These are phyloP conservation scores for Pedetes capensis DNA, from an alignment of 2,113 vertebrate species.

Conservation along the genomic window DNA sequence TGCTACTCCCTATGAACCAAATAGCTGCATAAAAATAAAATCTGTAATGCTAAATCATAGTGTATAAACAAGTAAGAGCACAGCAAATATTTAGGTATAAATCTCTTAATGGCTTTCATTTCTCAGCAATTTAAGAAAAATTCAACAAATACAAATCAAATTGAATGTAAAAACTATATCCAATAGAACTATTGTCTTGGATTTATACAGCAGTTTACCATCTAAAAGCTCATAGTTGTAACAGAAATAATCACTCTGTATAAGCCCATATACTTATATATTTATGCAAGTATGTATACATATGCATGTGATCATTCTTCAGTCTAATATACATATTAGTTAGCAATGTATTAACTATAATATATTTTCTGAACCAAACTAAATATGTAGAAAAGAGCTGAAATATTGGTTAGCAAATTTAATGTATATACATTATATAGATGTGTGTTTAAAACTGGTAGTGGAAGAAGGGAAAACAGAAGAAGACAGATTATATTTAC, in stretches of 20 bases:
- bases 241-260: background rate
- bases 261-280: background rate
- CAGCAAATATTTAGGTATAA: background rate
- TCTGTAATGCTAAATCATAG: background rate
- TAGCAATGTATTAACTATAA: background rate
- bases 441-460: background rate
- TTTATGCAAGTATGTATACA: background rate
- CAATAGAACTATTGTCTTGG: background rate
- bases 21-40: background rate
- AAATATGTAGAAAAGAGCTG: background rate
- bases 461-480: background rate
- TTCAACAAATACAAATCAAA: constrained; percentile 22
- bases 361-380: background rate
- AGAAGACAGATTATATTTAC: background rate
- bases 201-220: background rate
- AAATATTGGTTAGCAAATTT: background rate
- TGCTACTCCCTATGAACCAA: background rate
- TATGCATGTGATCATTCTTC: background rate
- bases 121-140: background rate
- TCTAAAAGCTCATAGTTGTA: background rate
- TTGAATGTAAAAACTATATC: background rate
- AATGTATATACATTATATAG: background rate
- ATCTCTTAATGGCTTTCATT: background rate
- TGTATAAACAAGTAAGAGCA: background rate
- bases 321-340: background rate